Evolutionary conservation across 2,797 vertebrate genomes (phyloP).

Genomic region (Ctenochaetus hawaiiensis): DNA sequence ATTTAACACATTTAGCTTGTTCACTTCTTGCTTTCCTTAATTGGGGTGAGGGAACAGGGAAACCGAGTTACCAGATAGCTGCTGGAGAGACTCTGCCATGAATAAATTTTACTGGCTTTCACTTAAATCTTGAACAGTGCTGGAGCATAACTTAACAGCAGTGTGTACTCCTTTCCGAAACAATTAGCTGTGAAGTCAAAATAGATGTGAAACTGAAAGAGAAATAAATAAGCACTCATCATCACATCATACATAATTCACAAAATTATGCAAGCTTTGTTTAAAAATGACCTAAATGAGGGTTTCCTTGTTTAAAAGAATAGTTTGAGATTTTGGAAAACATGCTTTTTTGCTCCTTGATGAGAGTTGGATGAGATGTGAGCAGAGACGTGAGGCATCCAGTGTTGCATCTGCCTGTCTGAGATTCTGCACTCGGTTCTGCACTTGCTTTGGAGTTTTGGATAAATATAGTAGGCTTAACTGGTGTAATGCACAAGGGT

Average conservation of each 20-base stretch:
- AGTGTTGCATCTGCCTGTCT: not conserved
- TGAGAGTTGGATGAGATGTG: not conserved
- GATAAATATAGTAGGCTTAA: no score
- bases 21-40: slow-evolving; percentile 3
- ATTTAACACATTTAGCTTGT: not conserved
- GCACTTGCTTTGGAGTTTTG: no score
- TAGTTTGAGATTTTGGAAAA: not conserved
- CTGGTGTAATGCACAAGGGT: no score
- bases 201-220: not conserved
- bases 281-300: not conserved
- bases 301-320: not conserved
- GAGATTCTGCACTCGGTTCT: not conserved
- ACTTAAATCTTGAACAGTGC: not conserved
- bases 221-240: not conserved
- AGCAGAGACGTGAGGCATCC: not conserved
- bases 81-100: slow-evolving; percentile 8
- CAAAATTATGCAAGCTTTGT: not conserved
- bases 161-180: not conserved
- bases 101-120: slow-evolving; percentile 7
- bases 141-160: not conserved
- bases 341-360: not conserved
- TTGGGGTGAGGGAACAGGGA: not conserved
- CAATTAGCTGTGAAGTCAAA: not conserved
- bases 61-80: not conserved
- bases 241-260: not conserved